Base-by-base conservation (phyloP, 92 coral and sea anemone species). In the Hydrozoanthus gracilis region DNA sequence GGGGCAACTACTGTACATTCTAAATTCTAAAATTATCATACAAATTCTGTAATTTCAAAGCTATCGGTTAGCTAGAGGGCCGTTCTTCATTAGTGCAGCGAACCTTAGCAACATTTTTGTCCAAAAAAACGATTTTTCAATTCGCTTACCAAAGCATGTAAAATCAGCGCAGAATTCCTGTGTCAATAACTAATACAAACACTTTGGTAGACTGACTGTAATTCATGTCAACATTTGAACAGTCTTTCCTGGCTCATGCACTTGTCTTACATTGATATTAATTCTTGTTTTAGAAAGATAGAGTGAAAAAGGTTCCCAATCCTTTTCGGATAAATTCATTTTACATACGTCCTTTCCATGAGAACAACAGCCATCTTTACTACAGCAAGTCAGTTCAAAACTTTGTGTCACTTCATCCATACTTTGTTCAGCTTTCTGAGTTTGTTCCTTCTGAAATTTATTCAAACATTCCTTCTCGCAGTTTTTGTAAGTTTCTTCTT, bases 241-340 rank as follows among this genome's bases (percentile, higher is more conserved):
- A 65, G 96, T 93, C 60, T 92, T 94, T 49, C 92, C 93, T n/a
- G 76, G 83, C 48, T 95, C 90, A 56, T 96, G 98, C 45, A 96
- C 99, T 72, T 96, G 99, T 6, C 99, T 87, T 47, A 96, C 98
- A 87, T 96, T 96, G 4, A 96, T 87, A 75, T 96, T 96, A 69
- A 96, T 96, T 78, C 99, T 95, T 18, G 96, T 96, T 79, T 85
- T 93, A 47, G 99, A 91, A n/a, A 96, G 86, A 46, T 96, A 95
- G 45, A 77, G 72, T 76, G 93, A 92, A 90, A 95, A 95, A 44
- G 92, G 88, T 51, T 48, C 27, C 98, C 99, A 96, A 17, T 96
- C 92, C 45, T 95, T 90, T 58, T 87, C 62, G 47, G 79, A 89
- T 18, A 89, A 10, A 45, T 83, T 14, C 47, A 62, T 72, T 61